These are phyloP conservation scores for Macrostomum cliftonense DNA, from an alignment of 2,888 invertebrate species.

Conservation along the genomic window DNA sequence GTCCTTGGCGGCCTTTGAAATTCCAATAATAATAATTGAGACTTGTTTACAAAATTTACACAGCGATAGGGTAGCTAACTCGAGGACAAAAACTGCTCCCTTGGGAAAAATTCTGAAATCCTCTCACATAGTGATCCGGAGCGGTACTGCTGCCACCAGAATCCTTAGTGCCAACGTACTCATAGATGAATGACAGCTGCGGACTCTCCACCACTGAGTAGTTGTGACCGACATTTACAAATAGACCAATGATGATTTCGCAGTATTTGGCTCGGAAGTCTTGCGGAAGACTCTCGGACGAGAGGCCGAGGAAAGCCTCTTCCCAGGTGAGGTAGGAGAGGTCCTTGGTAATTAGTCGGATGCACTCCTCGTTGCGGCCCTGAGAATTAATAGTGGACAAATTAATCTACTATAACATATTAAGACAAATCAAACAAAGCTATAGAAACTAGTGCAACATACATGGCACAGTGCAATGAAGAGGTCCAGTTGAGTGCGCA, in stretches of 20 bases:
- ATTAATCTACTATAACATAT: too few relatives aligned
- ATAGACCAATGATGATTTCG: constrained; percentile 35
- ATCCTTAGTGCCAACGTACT: constrained; percentile 31
- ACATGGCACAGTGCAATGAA: constrained; percentile 33
- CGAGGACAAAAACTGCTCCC: too few relatives aligned
- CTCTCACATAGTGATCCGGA: constrained; percentile 11
- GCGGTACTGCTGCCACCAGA: constrained; percentile 14
- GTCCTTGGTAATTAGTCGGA: constrained; percentile 33
- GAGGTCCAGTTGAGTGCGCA: constrained; percentile 33
- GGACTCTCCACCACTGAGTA: constrained; percentile 35
- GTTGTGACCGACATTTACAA: constrained; percentile 36
- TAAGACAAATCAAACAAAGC: too few relatives aligned
- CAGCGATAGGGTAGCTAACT: too few relatives aligned
- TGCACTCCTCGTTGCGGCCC: constrained; percentile 35
- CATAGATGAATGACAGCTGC: constrained; percentile 34
- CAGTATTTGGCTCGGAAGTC: constrained; percentile 35
- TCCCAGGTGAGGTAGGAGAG: constrained; percentile 34
- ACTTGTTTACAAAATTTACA: too few relatives aligned
- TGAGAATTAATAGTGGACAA: constrained; percentile 13
- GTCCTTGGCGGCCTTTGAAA: constrained; percentile 17
- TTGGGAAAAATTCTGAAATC: too few relatives aligned
- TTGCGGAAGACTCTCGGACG: constrained; percentile 29
- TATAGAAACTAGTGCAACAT: too few relatives aligned
- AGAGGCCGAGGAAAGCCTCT: constrained; percentile 31
- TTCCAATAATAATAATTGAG: constrained; percentile 13